Evolutionary conservation across 2,888 invertebrate species (phyloP).

Genomic region (Orthosia cruda): DNA sequence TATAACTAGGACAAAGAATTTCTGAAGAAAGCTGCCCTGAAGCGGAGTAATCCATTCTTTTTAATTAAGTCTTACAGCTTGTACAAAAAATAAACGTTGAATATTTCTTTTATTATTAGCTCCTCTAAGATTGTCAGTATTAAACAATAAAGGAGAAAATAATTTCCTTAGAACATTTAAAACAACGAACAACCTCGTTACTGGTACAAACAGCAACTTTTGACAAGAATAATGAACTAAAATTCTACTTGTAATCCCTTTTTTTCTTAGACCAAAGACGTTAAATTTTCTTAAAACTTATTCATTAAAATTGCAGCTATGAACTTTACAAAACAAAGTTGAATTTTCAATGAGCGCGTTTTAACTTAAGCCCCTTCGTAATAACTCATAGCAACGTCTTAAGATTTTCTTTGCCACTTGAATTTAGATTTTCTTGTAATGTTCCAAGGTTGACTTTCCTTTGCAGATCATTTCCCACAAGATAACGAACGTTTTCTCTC

Average conservation of each 20-base stretch:
- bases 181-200: slow-evolving; percentile 38
- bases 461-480: background rate
- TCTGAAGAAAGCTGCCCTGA: background rate
- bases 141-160: slow-evolving; percentile 27
- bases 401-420: background rate
- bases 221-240: slow-evolving; percentile 44
- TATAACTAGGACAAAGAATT: background rate
- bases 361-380: slow-evolving; percentile 36
- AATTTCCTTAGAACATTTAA: slow-evolving; percentile 27
- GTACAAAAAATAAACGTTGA: background rate
- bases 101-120: background rate
- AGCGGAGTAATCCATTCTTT: slow-evolving; percentile 2
- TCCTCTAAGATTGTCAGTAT: background rate
- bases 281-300: slow-evolving; percentile 1
- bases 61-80: slow-evolving; percentile 36
- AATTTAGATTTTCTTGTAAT: background rate
- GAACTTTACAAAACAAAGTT: accelerated
- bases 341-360: background rate
- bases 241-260: slow-evolving; percentile 48
- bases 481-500: slow-evolving; percentile 50
- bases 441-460: slow-evolving; percentile 5
- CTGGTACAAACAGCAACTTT: slow-evolving; percentile 28
- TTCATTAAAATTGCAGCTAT: background rate
- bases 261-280: slow-evolving; percentile 27
- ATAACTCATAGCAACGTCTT: slow-evolving; percentile 45